These are phyloP conservation scores for Eueides isabella DNA, from an alignment of 1,140 invertebrate genomes.

Conservation along the genomic window DNA sequence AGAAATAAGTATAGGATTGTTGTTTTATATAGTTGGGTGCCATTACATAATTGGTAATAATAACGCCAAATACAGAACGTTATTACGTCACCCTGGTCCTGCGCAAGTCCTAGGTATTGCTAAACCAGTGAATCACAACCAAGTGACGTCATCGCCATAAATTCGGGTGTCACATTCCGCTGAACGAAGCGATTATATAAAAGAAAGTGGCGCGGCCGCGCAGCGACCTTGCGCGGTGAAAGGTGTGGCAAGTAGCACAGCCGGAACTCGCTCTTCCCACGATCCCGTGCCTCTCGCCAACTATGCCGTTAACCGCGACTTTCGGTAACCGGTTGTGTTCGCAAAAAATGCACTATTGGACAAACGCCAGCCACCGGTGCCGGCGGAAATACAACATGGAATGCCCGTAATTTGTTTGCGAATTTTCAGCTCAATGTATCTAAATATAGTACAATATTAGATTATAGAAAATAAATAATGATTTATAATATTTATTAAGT, in stretches of 20 bases:
- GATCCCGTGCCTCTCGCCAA: constrained; percentile 64
- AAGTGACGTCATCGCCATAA: constrained; percentile 72
- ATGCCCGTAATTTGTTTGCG: constrained; percentile 1
- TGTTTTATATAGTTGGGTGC: too few species aligned
- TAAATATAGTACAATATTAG: background rate
- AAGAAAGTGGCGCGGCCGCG: constrained; percentile 79
- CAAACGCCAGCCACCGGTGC: constrained; percentile 44
- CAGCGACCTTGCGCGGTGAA: constrained; percentile 79
- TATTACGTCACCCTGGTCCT: constrained; percentile 33
- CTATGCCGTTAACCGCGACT: constrained; percentile 71
- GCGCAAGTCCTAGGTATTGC: constrained; percentile 40
- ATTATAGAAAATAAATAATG: background rate
- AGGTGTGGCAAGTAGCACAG: constrained; percentile 78
- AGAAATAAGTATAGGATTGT: too few species aligned
- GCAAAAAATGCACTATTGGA: constrained; percentile 70
- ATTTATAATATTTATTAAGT: background rate
- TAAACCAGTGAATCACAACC: constrained; percentile 57
- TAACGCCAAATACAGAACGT: constrained; percentile 22
- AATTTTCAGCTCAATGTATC: background rate
- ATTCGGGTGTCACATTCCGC: constrained; percentile 77
- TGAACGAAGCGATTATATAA: constrained; percentile 67
- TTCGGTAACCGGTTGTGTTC: constrained; percentile 71
- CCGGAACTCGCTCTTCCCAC: constrained; percentile 78
- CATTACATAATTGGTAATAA: too few species aligned
- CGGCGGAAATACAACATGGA: constrained; percentile 49